phyloP scores from a whole-genome alignment of 2,113 vertebrate genomes.

The Bos taurus region ARS-UCD2.0 NC_037343.1:27024001-27024500 shows the following conservation, averaged over 20 bases:
- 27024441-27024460: background rate
- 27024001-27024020: background rate
- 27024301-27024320: background rate
- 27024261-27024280: background rate
- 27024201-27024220: background rate
- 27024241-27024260: background rate
- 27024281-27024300: background rate
- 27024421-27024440: background rate
- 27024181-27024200: background rate
- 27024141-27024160: background rate
- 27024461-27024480: background rate
- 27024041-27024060: background rate
- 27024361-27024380: background rate
- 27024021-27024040: background rate
- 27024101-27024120: background rate
- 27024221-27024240: background rate
- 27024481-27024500: background rate
- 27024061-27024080: background rate
- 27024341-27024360: background rate
- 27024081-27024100: background rate
- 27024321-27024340: background rate
- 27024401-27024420: rapidly evolving
- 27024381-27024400: rapidly evolving
- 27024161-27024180: background rate
- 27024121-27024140: background rate